Base-by-base conservation (phyloP, 2,888 invertebrate genomes). In the Sycophila texana region DNA sequence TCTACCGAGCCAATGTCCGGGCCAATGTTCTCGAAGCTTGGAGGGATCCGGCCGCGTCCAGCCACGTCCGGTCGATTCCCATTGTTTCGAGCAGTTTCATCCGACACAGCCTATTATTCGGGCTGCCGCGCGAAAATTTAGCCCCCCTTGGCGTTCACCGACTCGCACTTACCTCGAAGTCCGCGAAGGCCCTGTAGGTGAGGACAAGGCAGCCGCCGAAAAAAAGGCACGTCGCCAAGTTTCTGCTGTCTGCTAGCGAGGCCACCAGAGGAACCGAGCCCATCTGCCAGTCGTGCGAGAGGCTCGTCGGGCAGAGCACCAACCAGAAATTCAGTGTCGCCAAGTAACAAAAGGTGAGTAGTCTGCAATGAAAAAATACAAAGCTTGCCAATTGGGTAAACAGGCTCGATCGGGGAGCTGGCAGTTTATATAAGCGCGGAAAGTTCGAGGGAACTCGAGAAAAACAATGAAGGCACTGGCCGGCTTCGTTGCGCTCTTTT, bases 271-370 rank as follows among this genome's bases (percentile, higher is more conserved):
- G 96, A 81, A 97, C 94, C 16, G 96, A 96, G 7, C 96, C 96
- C 95, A 96, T 95, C 91, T 97, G 96, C 97, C 97, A 97, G 90
- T 97, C 97, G 88, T 97, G 96, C 84, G 95, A 95, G 66, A 97
- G 92, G 0, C 93, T 93, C 86, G 93, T 93, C 0, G 97, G 97
- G 83, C 94, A 95, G 74, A 97, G 91, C n/a, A 97, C 91, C 81
- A 97, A 91, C 95, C 96, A 96, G 92, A 94, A 94, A 92, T 97
- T 97, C 91, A 96, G 94, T 0, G 95, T 95, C 7, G 95, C 95
- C 87, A 97, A 91, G 91, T 96, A 96, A 89, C 94, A 94, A 91
- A 95, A 96, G 0, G 96, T 96, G 91, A 96, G 91, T 85, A 95
- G 91, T 88, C 96, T 97, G 93, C 12, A 92, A 92, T n/a, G 39